Evolutionary conservation across 1,140 invertebrate species (phyloP), one percentile per base, ranked within the genome.

Genomic region (Euglossa dilemma): DNA sequence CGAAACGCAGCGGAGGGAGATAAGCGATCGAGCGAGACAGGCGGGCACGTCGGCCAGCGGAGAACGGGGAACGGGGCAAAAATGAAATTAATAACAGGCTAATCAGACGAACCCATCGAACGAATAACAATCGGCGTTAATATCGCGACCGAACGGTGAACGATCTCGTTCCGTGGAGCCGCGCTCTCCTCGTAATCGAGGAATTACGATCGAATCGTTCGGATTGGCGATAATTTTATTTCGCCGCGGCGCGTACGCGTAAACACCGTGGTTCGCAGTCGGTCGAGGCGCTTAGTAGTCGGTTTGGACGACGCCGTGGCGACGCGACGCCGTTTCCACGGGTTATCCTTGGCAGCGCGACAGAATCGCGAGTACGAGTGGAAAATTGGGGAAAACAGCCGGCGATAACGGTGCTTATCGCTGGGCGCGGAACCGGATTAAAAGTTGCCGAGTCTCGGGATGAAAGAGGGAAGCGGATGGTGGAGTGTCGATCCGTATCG

Each of bases 41-140:
- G 36, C 1, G 36, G 4, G 4, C 36, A 36, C 36, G 36, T 36
- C 36, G 36, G 36, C 36, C 36, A 4, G 36, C 4, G 1, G 36
- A 36, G 36, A 36, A 2, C 4, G 36, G 36, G 4, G 36, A 50
- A 50, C 12, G 11, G 14, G 74, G 14, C 50, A 80, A 74, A 87
- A 91, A 90, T 91, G 84, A 83, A 86, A 88, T 90, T 91, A 91
- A 91, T 89, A 86, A 89, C 71, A 70, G 73, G 83, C 87, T 64
- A 87, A 89, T 90, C 80, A 85, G 83, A 76, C 82, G 52, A 47
- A 9, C 69, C 64, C 74, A 54, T 59, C 82, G 86, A 88, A 89
- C 88, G 86, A 89, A 91, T 89, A 90, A 90, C 83, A 72, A 71
- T 89, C 86, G 79, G 78, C 90, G 89, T 90, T 88, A 89, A 91